Evolutionary conservation across 2,113 vertebrate genomes (phyloP).

Genomic region (Axis porcinus): DNA sequence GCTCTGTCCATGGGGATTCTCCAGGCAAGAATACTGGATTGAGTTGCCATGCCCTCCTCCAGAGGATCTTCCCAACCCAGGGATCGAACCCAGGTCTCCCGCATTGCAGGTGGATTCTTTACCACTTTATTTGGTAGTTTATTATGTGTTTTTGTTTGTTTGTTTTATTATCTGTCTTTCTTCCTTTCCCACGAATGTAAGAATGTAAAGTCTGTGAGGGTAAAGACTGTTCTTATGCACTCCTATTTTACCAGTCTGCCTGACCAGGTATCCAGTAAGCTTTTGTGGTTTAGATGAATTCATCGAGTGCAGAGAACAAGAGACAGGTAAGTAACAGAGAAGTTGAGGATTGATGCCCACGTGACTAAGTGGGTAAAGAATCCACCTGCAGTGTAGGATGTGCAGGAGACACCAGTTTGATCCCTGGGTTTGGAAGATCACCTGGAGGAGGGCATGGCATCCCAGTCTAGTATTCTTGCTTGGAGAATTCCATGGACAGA

Average conservation of each 20-base stretch:
- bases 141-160: background rate
- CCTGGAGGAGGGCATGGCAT: background rate
- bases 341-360: background rate
- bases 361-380: background rate
- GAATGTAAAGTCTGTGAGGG: background rate
- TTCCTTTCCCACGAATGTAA: background rate
- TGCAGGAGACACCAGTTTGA: background rate
- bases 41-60: background rate
- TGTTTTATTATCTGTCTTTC: background rate
- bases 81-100: background rate
- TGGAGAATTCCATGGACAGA: background rate
- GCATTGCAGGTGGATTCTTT: background rate
- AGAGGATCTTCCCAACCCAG: background rate
- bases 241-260: background rate
- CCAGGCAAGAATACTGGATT: background rate
- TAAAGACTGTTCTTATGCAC: background rate
- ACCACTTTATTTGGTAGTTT: background rate
- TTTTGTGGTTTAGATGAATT: background rate
- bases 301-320: background rate
- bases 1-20: background rate
- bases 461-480: background rate
- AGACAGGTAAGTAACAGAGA: background rate
- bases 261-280: background rate
- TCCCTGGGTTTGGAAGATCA: background rate
- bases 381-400: background rate